Base-by-base conservation (phyloP, 2,113 vertebrate genomes). In the Melanerpes aurifrons region DNA sequence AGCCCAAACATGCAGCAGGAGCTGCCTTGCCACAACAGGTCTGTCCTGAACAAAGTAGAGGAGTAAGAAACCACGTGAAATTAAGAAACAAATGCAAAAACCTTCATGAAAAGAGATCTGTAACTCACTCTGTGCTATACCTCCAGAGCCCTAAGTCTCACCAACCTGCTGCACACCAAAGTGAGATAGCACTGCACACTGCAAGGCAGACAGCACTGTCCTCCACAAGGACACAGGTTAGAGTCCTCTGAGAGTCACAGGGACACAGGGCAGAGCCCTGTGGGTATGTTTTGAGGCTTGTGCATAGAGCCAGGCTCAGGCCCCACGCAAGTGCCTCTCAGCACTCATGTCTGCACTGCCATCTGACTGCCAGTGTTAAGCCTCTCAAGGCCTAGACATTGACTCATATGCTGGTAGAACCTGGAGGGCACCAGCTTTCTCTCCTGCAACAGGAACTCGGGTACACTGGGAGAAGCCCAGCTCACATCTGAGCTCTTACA, bases 121-220 rank as follows among this genome's bases (percentile, higher is more conserved):
- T 29, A 50, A 35, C 26, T 82, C 24, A n/a, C 18, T 64, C 3
- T 9, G 25, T 50, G 40, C 7, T 79, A 64, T 50, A 58, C 19
- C 68, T 70, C 17, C 20, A 31, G 0, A 47, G 57, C 31, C 8
- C 0, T 2, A 47, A 73, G 35, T 57, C 15, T 74, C 43, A 47
- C 6, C 56, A 43, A 6, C 22, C 31, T 50, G 61, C 18, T 64
- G 57, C 67, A n/a, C 8, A 37, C 7, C 24, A 25, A 14, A 37
- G 25, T 9, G 18, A 50, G 35, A 45, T 16, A 59, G 6, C 45
- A 72, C 32, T 6, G n/a, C 62, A 20, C 7, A 14, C 2, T 9
- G 64, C 68, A 69, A 28, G 31, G 45, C 61, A 75, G 63, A 45
- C 24, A 56, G 6, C 17, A 16, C 0, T 5, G 19, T 12, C 16